Conservation (phyloP, 2,797 vertebrate species). For the Scyliorhinus canicula region DNA sequence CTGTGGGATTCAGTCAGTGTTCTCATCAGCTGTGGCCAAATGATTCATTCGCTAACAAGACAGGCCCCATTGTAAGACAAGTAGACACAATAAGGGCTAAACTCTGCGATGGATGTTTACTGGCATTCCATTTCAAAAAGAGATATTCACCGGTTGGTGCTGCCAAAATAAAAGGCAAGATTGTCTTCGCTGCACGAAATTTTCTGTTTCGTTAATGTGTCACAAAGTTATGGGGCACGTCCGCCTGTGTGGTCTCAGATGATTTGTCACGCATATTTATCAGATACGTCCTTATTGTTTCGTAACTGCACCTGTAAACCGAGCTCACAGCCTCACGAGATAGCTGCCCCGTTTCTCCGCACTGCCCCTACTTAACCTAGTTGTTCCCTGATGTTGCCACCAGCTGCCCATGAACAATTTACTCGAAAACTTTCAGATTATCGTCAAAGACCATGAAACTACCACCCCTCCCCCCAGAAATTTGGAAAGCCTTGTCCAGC, state of each 20-base stretch:
- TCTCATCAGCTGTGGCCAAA: slow-evolving; percentile 45
- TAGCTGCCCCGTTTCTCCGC: background rate
- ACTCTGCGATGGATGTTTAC: slow-evolving; percentile 42
- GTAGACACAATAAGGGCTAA: slow-evolving; percentile 54
- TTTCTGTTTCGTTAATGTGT: slow-evolving; percentile 5
- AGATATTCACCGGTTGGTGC: slow-evolving; percentile 44
- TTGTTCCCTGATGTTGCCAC: background rate
- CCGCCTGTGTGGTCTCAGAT: background rate
- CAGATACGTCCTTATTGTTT: background rate
- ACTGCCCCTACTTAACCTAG: too few species aligned
- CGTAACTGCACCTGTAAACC: background rate
- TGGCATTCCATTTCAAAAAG: slow-evolving; percentile 44
- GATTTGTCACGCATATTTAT: background rate
- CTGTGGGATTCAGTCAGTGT: slow-evolving; percentile 45
- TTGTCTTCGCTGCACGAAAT: background rate
- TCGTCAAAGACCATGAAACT: background rate
- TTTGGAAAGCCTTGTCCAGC: background rate
- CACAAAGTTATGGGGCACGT: background rate
- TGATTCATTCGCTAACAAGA: slow-evolving; percentile 49
- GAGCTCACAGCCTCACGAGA: background rate
- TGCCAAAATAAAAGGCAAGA: background rate
- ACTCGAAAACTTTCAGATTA: background rate
- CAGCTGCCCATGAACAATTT: background rate
- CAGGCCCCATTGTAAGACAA: slow-evolving; percentile 50
- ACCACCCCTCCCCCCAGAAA: background rate